Evolutionary conservation across 2,113 vertebrate genomes (phyloP), one percentile per base, ranked within the genome.

Genomic region (Melospiza melodia): DNA sequence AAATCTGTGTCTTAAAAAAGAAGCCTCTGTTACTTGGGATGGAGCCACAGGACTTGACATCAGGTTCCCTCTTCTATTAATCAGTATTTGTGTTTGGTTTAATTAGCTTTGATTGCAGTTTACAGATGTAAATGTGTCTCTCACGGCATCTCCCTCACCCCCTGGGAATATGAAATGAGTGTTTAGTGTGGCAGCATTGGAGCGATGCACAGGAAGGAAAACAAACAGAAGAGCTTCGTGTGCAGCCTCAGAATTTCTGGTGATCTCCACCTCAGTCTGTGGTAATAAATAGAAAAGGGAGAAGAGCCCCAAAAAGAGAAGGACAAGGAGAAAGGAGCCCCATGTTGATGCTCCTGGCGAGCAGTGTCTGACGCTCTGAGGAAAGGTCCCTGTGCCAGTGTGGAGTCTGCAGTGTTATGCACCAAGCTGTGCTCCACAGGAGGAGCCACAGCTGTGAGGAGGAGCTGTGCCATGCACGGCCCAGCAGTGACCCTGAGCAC

Each of bases 121-220:
- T 93, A 92, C 89, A 93, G 91, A 95, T 84, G 94, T 79, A 96
- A 93, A 91, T 86, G 41, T 65, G 43, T 89, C 87, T 97, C 86
- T 84, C 74, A 16, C 76, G 73, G 35, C 79, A 81, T 37, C 87
- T 89, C 81, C 46, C 31, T 90, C 87, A 27, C 41, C 95, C 78
- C 91, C 84, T 28, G 84, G 87, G 95, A 83, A 52, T 67, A 14
- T 5, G 66, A 79, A 87, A 77, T 37, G 44, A 89, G 66, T 21
- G 62, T 76, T 96, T 28, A 54, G 68, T 15, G 73, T 51, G 92
- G 46, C 49, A 66, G 88, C 72, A 11, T 9, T 35, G 1, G 62
- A 73, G 66, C 5, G 6, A 12, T 12, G 69, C 82, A 22, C 43
- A 14, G 59, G 39, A 75, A 85, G 43, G 33, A 76, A 90, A 93